Evolutionary conservation across 2,888 invertebrate genomes (phyloP).

Genomic region (Exocentrus adspersus): DNA sequence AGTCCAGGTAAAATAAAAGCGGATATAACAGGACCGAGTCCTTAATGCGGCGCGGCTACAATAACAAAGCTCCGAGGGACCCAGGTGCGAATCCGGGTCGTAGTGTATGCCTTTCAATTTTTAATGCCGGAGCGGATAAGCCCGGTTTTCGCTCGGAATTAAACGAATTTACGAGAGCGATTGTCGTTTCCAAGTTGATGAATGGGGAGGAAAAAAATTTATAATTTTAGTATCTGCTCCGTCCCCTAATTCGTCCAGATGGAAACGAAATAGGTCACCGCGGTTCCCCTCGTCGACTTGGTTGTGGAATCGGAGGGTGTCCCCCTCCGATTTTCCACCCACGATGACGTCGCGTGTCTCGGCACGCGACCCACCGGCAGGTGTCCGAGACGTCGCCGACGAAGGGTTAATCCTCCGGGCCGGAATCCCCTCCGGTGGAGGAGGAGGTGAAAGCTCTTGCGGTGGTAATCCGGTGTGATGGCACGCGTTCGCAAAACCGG

Average conservation of each 20-base stretch:
- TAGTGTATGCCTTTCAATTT: conserved; percentile 26
- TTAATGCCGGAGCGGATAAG: too few relatives aligned
- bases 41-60: conserved; percentile 36
- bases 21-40: conserved; percentile 48
- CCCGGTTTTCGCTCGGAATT: too few relatives aligned
- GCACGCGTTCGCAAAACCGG: too few relatives aligned
- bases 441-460: neutral
- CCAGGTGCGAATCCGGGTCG: conserved; percentile 51
- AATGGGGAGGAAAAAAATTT: too few relatives aligned
- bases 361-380: conserved; percentile 38
- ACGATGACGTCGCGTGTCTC: conserved; percentile 32
- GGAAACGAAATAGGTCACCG: conserved; percentile 28
- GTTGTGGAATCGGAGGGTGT: conserved; percentile 28
- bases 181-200: too few relatives aligned
- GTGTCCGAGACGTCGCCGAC: conserved; percentile 33
- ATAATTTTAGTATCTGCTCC: too few relatives aligned
- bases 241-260: too few relatives aligned
- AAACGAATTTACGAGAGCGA: too few relatives aligned
- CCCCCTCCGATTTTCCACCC: conserved; percentile 30
- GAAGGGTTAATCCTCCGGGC: conserved; percentile 39
- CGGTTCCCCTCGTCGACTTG: conserved; percentile 31
- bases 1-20: conserved; percentile 40
- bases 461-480: neutral
- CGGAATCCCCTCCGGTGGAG: neutral
- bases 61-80: conserved; percentile 35